phyloP scores from a whole-genome alignment of 2,797 vertebrate species.

The Falco cherrug region DNA sequence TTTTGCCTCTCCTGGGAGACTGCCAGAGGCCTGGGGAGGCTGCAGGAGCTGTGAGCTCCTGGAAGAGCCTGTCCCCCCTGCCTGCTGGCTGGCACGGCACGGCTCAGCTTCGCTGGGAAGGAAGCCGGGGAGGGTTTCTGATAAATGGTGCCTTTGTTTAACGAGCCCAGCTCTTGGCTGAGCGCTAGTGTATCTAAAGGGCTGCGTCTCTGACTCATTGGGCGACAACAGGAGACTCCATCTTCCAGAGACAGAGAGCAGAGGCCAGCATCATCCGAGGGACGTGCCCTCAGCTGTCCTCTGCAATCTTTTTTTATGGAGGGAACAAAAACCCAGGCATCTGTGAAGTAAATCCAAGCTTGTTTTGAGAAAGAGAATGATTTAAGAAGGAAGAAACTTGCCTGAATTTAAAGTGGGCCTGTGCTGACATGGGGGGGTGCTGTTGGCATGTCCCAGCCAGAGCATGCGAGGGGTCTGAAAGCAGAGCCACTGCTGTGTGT shows the following conservation, averaged over 20 bases:
- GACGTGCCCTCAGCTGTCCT: neutral
- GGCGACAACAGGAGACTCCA: neutral
- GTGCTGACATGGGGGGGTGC: neutral
- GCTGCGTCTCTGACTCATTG: neutral
- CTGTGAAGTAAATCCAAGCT: neutral
- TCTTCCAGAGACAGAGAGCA: neutral
- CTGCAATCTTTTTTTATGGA: neutral
- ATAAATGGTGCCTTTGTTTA: neutral
- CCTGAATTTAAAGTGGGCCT: neutral
- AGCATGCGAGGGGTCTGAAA: rapidly evolving
- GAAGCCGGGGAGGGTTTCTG: neutral
- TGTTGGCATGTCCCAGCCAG: neutral
- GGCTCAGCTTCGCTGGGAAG: neutral
- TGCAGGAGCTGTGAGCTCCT: neutral
- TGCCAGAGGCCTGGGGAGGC: neutral
- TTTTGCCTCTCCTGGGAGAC: neutral
- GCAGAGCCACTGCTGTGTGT: too few relatives aligned
- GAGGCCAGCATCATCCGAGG: neutral
- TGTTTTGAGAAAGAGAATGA: neutral
- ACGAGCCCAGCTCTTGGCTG: neutral
- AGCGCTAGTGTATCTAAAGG: neutral
- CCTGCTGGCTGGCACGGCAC: neutral
- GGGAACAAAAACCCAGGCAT: neutral
- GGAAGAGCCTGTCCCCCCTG: neutral
- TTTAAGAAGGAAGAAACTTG: neutral